These are phyloP conservation scores for Oncorhynchus keta DNA, from an alignment of 2,113 vertebrate species.

Conservation along the genomic window DNA sequence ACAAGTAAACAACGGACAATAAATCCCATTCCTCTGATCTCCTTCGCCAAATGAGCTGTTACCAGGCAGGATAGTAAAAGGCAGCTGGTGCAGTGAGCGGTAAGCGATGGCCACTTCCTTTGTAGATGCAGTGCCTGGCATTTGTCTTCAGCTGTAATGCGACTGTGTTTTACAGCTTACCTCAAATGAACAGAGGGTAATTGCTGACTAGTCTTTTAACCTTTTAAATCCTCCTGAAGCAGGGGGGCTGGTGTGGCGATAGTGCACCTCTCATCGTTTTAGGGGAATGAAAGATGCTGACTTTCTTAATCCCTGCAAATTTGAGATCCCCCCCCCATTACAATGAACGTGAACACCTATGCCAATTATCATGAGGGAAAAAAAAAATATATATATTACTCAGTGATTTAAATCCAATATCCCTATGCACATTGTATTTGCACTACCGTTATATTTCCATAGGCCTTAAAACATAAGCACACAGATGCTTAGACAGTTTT, in stretches of 20 bases:
- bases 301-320: conserved; percentile 65
- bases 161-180: conserved; percentile 70
- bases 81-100: background rate
- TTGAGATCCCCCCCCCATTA: conserved; percentile 60
- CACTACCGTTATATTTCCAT: background rate
- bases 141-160: conserved; percentile 69
- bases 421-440: conserved; percentile 46
- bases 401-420: background rate
- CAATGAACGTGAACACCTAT: conserved; percentile 43
- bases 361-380: too few relatives aligned
- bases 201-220: conserved; percentile 80
- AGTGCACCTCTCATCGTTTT: conserved; percentile 67
- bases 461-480: conserved; percentile 14
- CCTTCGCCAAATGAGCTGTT: conserved; percentile 11
- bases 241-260: conserved; percentile 60
- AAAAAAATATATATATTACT: background rate
- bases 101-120: conserved; percentile 29
- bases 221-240: conserved; percentile 75
- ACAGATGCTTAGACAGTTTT: conserved; percentile 43
- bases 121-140: conserved; percentile 62
- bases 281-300: conserved; percentile 68
- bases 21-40: conserved; percentile 8
- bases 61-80: conserved; percentile 6
- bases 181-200: conserved; percentile 69
- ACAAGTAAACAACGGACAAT: background rate